phyloP scores from a whole-genome alignment of 2,888 invertebrate genomes.

The Zhuqinia jingwanae region DNA sequence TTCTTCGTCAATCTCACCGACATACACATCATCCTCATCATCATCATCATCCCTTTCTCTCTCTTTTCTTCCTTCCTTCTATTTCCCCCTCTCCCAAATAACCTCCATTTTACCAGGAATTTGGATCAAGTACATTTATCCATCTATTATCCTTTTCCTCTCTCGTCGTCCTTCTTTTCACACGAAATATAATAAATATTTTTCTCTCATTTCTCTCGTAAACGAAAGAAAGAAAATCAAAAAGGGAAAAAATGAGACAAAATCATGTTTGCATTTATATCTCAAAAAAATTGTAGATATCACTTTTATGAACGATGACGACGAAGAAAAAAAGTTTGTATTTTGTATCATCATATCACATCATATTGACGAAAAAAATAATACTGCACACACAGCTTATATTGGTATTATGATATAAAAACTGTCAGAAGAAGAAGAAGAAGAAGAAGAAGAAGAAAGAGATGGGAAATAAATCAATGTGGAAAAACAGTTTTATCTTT shows the following conservation, averaged over 20 bases:
- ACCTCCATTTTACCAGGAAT: conserved; percentile 17
- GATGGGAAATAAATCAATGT: conserved; percentile 28
- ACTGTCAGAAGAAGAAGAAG: conserved; percentile 3
- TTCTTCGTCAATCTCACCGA: no score
- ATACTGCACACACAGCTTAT: no score
- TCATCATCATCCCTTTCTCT: not conserved
- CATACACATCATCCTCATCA: not conserved
- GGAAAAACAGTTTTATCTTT: conserved; percentile 32
- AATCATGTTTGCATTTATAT: no score
- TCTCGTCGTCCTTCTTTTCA: not conserved
- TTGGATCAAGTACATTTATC: not conserved
- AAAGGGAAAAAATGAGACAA: no score
- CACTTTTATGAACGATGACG: no score
- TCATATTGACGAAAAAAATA: no score
- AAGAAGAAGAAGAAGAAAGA: no score
- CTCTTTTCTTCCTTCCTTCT: not conserved
- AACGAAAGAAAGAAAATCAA: not conserved
- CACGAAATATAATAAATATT: not conserved
- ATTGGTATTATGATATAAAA: not conserved
- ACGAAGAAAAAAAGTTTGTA: no score
- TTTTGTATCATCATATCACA: no score
- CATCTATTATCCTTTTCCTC: not conserved
- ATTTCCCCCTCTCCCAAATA: not conserved
- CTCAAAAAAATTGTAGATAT: no score
- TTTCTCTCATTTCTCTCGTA: not conserved